Conservation (phyloP, 2,797 vertebrate species). For the Petrocephalus sullivani region DNA sequence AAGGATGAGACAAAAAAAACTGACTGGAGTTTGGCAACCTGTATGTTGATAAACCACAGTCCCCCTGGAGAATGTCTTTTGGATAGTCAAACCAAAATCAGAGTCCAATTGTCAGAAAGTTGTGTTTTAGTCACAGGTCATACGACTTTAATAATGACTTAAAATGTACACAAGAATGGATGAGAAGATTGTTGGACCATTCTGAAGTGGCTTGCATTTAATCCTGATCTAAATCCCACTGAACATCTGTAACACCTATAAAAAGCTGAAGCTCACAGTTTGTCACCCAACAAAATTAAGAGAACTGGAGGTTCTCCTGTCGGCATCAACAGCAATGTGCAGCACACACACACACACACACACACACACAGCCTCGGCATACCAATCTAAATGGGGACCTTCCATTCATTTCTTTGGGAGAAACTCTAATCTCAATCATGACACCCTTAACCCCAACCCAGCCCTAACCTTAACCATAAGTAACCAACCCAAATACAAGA, state of each 20-base stretch:
- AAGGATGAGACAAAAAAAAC: not conserved
- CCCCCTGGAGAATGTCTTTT: not conserved
- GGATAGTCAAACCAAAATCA: not conserved
- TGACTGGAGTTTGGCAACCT: not conserved
- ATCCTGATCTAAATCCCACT: not conserved
- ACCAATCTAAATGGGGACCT: too few species aligned
- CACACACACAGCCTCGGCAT: too few species aligned
- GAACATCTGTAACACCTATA: not conserved
- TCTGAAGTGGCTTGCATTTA: not conserved
- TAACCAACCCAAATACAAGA: too few species aligned
- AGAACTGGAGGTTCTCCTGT: not conserved
- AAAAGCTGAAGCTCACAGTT: not conserved
- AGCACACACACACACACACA: too few species aligned
- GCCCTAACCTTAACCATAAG: too few species aligned
- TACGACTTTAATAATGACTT: not conserved
- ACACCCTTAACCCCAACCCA: too few species aligned
- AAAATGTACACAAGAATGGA: not conserved
- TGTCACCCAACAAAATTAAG: not conserved
- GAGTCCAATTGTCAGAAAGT: not conserved
- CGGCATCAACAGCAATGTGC: too few species aligned
- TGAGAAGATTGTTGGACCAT: not conserved
- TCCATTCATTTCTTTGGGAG: too few species aligned
- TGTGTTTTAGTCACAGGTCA: not conserved
- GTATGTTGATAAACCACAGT: not conserved
- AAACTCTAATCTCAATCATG: too few species aligned